Evolutionary conservation across 1,140 invertebrate genomes (phyloP), one percentile per base, ranked within the genome.

Genomic region (Whitmania pigra): DNA sequence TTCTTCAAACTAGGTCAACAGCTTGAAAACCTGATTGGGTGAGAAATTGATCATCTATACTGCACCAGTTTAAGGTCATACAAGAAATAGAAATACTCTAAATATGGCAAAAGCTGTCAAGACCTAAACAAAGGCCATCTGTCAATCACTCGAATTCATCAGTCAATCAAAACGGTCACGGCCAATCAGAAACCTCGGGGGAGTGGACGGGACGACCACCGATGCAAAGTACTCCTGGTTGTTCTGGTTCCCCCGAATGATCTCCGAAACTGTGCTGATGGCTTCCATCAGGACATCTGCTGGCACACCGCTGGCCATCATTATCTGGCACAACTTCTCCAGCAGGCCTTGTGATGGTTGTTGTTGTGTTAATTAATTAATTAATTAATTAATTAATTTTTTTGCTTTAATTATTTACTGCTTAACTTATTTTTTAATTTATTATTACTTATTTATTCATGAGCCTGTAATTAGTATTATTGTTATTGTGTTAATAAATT

Each of bases 271-370:
- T 11, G 93, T 89, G 79, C 90, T 94, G 74, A 99, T 96, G 0
- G 93, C 93, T 85, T 98, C 94, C 0, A 93, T 95, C 22, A 99
- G 82, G 67, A 97, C 91, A 81, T 97, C 93, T 0, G 92, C 91
- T 0, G 95, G 94, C 0, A 99, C 92, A n/a, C 94, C 94, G 80
- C 87, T 89, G 2, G 93, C 90, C 90, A 97, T 95, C 7, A 99
- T 80, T 74, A 96, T 91, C 74, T 88, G 88, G 78, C 93, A 96
- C n/a, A 87, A 75, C 55, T 84, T 79, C 72, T 84, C 79, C 36
- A 87, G 76, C 15, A 98, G 81, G 55, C 88, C 88, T 83, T 72
- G 53, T 78, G 74, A 13, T 49, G 5, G 43, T 49, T 17, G 15
- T 49, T 15, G 9, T 49, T 49, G 43, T 49, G 2, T 3, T 49